Conservation (phyloP, 2,797 vertebrate species). For the Eutrigla gurnardus region DNA sequence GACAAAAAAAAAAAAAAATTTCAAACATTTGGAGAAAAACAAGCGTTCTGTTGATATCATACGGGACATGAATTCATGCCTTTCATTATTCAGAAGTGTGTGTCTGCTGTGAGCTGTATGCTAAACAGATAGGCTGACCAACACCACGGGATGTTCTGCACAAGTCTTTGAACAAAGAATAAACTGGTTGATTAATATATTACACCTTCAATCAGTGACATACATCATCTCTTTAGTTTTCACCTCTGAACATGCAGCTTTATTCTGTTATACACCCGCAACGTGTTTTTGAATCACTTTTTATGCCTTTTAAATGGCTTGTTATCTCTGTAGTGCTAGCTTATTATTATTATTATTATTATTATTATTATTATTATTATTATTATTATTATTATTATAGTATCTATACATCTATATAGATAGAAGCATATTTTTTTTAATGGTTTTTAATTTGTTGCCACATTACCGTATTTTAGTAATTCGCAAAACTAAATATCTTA, state of each 20-base stretch:
- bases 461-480: constrained; percentile 1
- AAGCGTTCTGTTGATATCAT: background rate
- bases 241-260: background rate
- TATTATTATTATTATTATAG: too few relatives aligned
- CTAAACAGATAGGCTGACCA: background rate
- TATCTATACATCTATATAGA: too few relatives aligned
- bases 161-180: background rate
- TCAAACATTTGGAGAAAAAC: too few relatives aligned
- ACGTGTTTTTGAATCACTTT: background rate
- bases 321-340: background rate
- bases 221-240: background rate
- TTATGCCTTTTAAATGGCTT: background rate
- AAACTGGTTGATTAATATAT: constrained; percentile 7
- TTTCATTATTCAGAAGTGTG: constrained; percentile 7
- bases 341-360: too few relatives aligned
- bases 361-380: too few relatives aligned
- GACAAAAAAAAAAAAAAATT: constrained; percentile 13
- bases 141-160: background rate
- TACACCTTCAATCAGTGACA: background rate
- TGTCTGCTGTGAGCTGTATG: constrained; percentile 8
- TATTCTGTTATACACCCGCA: background rate
- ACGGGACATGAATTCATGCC: background rate
- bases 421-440: background rate
- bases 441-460: background rate
- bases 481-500: constrained; percentile 11